Evolutionary conservation across 2,888 invertebrate species (phyloP).

Genomic region (Acrobasis suavella): DNA sequence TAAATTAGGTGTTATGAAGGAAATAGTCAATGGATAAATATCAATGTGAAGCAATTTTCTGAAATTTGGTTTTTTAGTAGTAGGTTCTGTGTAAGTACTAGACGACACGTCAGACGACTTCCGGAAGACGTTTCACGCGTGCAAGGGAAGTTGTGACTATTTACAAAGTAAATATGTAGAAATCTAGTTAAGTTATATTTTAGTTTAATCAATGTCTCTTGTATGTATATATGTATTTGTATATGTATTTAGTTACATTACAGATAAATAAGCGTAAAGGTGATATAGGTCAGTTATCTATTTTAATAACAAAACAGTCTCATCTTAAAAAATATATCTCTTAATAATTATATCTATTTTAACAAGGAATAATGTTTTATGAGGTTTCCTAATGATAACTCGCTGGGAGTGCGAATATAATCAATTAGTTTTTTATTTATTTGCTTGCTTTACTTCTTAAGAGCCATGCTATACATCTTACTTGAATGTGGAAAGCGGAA

Average conservation of each 20-base stretch:
- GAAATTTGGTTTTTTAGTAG: constrained; percentile 26
- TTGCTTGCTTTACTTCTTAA: too few species aligned
- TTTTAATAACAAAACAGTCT: background rate
- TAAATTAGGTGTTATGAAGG: background rate
- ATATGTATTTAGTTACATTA: background rate
- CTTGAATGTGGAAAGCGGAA: too few species aligned
- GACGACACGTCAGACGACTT: constrained; percentile 59
- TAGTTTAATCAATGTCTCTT: background rate
- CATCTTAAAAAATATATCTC: background rate
- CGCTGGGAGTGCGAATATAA: too few species aligned
- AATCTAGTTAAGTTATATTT: background rate
- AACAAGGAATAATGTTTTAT: too few species aligned
- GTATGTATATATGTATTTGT: too few species aligned
- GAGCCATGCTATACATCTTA: too few species aligned
- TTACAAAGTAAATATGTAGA: background rate
- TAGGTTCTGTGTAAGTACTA: constrained; percentile 44
- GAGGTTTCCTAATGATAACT: too few species aligned
- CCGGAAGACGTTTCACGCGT: constrained; percentile 54
- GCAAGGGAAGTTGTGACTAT: constrained; percentile 15
- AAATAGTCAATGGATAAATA: constrained; percentile 31
- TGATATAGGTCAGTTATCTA: background rate
- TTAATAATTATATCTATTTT: too few species aligned
- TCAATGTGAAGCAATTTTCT: constrained; percentile 21
- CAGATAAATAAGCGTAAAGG: background rate
- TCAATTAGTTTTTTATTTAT: too few species aligned